Percentiles rank a stretch among this genome's conserved stretches.
Conservation (phyloP, 1,140 invertebrate species). For the Drosophila punjabiensis region DNA sequence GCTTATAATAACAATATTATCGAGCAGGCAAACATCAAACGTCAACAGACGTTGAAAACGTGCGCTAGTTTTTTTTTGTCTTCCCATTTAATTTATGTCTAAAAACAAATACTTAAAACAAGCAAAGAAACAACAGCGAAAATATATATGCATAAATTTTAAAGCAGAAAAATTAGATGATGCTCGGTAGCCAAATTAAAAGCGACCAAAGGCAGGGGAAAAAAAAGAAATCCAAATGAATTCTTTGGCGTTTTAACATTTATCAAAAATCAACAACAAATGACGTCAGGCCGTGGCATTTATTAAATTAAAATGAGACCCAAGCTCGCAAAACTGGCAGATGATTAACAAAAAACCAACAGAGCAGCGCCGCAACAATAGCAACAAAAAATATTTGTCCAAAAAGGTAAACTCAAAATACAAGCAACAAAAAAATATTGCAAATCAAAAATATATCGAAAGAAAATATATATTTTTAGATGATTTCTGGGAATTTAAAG, state of each 20-base stretch:
- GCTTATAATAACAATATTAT: slow-evolving; percentile 64
- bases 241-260: slow-evolving; percentile 65
- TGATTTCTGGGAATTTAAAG: slow-evolving; percentile 32
- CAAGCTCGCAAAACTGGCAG: slow-evolving; percentile 45
- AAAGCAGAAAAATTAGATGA: slow-evolving; percentile 42
- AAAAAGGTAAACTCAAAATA: slow-evolving; percentile 46
- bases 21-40: slow-evolving; percentile 55
- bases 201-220: slow-evolving; percentile 1
- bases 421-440: slow-evolving; percentile 24
- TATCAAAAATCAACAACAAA: slow-evolving; percentile 67
- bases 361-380: slow-evolving; percentile 23
- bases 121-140: slow-evolving; percentile 21
- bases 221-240: slow-evolving; percentile 31
- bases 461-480: slow-evolving; percentile 31
- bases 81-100: slow-evolving; percentile 47
- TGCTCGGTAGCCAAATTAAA: slow-evolving; percentile 39
- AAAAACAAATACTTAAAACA: slow-evolving; percentile 58
- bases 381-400: slow-evolving; percentile 30
- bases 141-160: slow-evolving; percentile 48
- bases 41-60: slow-evolving; percentile 28
- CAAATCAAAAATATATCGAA: slow-evolving; percentile 30
- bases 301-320: slow-evolving; percentile 63
- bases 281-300: slow-evolving; percentile 69
- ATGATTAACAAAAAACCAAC: slow-evolving; percentile 48
- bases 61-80: slow-evolving; percentile 22